Evolutionary conservation across 2,797 vertebrate genomes (phyloP).

Genomic region (Pantherophis vulpinus): DNA sequence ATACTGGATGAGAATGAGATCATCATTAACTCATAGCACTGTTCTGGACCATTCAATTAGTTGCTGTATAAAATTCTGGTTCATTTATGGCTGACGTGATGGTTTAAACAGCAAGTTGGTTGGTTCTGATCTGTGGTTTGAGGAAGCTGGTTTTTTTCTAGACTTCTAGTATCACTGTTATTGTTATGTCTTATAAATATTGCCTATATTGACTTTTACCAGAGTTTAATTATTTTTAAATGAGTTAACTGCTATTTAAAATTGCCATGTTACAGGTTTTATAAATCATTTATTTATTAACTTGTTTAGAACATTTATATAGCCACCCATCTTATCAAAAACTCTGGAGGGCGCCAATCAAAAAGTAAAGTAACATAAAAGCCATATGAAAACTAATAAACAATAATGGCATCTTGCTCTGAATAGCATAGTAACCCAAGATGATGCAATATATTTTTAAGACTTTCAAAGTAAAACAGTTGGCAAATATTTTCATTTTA

Average conservation of each 20-base stretch:
- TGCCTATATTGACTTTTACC: not conserved
- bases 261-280: not conserved
- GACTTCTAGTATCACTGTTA: not conserved
- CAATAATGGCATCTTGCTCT: not conserved
- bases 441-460: not conserved
- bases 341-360: not conserved
- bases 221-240: not conserved
- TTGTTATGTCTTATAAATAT: not conserved
- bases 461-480: not conserved
- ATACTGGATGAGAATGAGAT: not conserved
- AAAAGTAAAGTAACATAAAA: not conserved
- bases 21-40: not conserved
- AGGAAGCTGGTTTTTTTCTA: not conserved
- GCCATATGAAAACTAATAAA: not conserved
- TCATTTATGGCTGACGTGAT: not conserved
- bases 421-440: not conserved
- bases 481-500: not conserved
- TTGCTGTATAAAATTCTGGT: not conserved
- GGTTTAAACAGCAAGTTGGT: not conserved
- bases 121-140: not conserved
- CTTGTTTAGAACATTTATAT: not conserved
- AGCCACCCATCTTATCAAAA: not conserved
- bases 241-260: slow-evolving; percentile 19
- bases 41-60: not conserved
- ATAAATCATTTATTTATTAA: not conserved